phyloP scores from a whole-genome alignment of 1,140 invertebrate species.

The Heliconius melpomene region DNA sequence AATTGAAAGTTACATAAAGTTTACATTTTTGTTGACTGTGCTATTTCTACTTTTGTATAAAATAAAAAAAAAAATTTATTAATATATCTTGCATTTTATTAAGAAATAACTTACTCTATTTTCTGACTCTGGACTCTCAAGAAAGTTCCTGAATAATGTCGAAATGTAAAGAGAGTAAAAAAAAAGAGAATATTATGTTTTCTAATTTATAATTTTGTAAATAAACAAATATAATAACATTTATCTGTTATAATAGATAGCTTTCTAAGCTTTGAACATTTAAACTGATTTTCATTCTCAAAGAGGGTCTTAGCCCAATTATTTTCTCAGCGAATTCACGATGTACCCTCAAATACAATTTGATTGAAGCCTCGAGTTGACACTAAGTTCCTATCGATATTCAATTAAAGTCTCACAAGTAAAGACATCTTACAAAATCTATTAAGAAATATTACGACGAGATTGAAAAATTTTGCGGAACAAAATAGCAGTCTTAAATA shows the following conservation, averaged over 20 bases:
- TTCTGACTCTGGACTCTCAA: no score
- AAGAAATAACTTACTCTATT: no score
- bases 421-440: slow-evolving; percentile 3
- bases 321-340: neutral
- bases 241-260: neutral
- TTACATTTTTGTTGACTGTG: no score
- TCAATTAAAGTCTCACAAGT: neutral
- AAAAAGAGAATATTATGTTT: no score
- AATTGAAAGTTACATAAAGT: no score
- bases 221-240: neutral
- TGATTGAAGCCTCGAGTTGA: neutral
- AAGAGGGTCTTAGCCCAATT: neutral
- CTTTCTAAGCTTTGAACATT: neutral
- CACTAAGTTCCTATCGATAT: neutral
- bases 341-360: neutral
- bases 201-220: no score
- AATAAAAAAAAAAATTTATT: no score
- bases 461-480: slow-evolving; percentile 11
- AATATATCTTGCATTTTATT: no score
- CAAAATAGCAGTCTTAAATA: slow-evolving; percentile 19
- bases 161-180: no score
- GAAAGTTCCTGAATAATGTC: no score
- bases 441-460: neutral
- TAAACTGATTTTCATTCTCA: neutral
- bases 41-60: no score